Percentiles rank a stretch among this genome's conserved stretches.
These are phyloP conservation scores for Frieseomelitta varia DNA, from an alignment of 1,140 invertebrate genomes.

Conservation along the genomic window DNA sequence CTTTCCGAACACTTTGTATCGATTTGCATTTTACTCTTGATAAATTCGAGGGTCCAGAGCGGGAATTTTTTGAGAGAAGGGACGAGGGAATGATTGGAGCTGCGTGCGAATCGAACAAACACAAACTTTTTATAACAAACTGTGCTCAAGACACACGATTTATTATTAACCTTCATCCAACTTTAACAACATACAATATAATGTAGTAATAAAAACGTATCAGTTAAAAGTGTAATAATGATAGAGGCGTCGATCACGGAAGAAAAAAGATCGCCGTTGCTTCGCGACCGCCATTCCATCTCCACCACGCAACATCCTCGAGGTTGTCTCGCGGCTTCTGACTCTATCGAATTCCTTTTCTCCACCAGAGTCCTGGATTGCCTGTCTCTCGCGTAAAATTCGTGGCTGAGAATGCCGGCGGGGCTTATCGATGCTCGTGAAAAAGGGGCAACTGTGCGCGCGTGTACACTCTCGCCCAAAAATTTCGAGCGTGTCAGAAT, in stretches of 20 bases:
- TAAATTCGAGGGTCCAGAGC: neutral
- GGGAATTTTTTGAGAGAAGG: neutral
- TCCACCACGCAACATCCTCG: slow-evolving; percentile 55
- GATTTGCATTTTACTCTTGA: neutral
- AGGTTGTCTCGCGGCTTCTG: slow-evolving; percentile 23
- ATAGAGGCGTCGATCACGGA: slow-evolving; percentile 73
- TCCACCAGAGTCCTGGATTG: slow-evolving; percentile 21
- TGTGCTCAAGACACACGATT: slow-evolving; percentile 80
- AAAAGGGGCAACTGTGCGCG: neutral
- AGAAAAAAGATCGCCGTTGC: slow-evolving; percentile 44
- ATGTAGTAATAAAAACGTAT: slow-evolving; percentile 81
- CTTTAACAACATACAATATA: slow-evolving; percentile 83
- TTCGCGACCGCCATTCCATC: slow-evolving; percentile 54
- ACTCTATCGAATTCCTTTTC: slow-evolving; percentile 40
- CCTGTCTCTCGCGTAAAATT: slow-evolving; percentile 39
- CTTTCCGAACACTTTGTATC: neutral
- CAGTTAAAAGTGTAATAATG: slow-evolving; percentile 78
- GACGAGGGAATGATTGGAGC: slow-evolving; percentile 5
- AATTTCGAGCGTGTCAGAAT: too few species aligned
- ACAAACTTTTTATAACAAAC: slow-evolving; percentile 78
- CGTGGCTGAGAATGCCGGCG: slow-evolving; percentile 50
- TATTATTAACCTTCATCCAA: slow-evolving; percentile 82
- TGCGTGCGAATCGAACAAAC: slow-evolving; percentile 43
- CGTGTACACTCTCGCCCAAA: too few species aligned
- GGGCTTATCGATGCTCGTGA: slow-evolving; percentile 11